Evolutionary conservation across 1,140 invertebrate genomes (phyloP).

Genomic region (Pseudomyrmex cubaensis): DNA sequence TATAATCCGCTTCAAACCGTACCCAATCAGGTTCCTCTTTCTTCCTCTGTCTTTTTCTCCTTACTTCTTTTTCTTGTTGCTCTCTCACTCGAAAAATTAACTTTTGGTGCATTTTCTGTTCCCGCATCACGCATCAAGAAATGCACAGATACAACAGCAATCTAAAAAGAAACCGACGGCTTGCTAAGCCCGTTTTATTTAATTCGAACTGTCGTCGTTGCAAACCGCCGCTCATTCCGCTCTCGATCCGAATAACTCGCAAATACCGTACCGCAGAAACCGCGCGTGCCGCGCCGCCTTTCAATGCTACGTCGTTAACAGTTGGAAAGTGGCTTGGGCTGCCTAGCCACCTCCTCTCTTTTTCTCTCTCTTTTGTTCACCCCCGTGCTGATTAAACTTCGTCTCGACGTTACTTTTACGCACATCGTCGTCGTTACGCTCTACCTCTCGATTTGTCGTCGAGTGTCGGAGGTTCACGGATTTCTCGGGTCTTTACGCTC

Average conservation of each 20-base stretch:
- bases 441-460: slow-evolving; percentile 16
- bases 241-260: slow-evolving; percentile 6
- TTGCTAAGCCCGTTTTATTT: neutral
- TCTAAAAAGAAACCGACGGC: slow-evolving; percentile 11
- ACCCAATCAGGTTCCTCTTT: too few species aligned
- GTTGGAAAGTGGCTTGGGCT: slow-evolving; percentile 24
- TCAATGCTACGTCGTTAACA: slow-evolving; percentile 52
- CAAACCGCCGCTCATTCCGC: neutral
- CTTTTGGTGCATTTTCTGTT: slow-evolving; percentile 14
- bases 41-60: too few species aligned
- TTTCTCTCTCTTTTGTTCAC: slow-evolving; percentile 20
- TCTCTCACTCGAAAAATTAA: neutral
- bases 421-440: slow-evolving; percentile 16
- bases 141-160: neutral
- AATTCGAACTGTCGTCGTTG: neutral
- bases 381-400: slow-evolving; percentile 35
- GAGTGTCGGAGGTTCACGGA: neutral
- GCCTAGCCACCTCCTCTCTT: neutral
- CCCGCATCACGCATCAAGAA: neutral
- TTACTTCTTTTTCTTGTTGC: too few species aligned
- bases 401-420: too few species aligned
- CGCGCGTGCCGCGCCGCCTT: neutral
- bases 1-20: too few species aligned
- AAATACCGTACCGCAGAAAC: slow-evolving; percentile 19
- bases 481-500: neutral